Evolutionary conservation across 2,113 vertebrate genomes (phyloP), one percentile per base, ranked within the genome.

Genomic region (Syngnathoides biaculeatus): DNA sequence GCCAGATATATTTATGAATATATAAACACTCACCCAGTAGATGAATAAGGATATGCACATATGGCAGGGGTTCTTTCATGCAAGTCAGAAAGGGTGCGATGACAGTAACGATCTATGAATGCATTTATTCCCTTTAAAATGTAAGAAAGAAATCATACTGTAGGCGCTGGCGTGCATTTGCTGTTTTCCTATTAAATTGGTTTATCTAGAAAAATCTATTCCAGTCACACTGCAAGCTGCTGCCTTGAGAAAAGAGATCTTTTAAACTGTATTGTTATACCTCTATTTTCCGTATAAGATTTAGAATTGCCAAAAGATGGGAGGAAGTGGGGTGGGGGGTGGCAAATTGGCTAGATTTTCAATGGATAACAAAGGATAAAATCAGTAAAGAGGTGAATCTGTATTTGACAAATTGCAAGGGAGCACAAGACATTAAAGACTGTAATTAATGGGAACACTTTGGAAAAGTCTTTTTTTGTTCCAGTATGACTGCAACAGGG

Each of bases 221-320:
- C 20, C 39, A 68, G 52, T 67, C 58, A 55, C 27, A n/a, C 55
- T 68, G 43, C 10, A 17, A 48, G 39, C 68, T 61, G 24, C 52
- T 69, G 39, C 27, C 35, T 43, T 26, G 0, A 22, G 8, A 22
- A 27, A 24, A 20, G 59, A 56, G 40, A 42, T n/a, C 4, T n/a
- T 60, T 40, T 11, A 22, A 52, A 52, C 20, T n/a, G 20, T 8
- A n/a, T 8, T 22, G 48, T 12, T 42, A 42, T 42, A 13, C 40
- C 40, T 2, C 3, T 35, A 6, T 35, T 35, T 35, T 5, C 30
- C 6, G 30, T 35, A 35, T 35, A 35, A 35, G 30, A 6, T 35
- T 35, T 35, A 35, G 3, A 35, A 35, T 35, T 35, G 30, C 30
- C 30, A 35, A 35, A n/a, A n/a, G n/a, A n/a, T n/a, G n/a, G n/a